phyloP scores from a whole-genome alignment of 2,113 vertebrate genomes.

The Paracanthobrama guichenoti region DNA sequence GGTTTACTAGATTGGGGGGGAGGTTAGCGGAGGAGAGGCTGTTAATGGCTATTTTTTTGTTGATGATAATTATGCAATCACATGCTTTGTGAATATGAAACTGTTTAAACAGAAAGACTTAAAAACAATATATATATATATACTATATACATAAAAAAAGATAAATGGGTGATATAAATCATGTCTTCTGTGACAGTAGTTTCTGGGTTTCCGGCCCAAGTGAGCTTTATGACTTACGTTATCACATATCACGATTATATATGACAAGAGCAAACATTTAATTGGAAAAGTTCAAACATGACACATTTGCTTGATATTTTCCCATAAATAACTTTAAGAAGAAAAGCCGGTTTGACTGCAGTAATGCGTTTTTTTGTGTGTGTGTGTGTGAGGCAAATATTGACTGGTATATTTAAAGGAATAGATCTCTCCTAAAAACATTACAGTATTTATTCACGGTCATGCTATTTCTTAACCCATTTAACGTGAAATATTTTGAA shows the following conservation, averaged over 20 bases:
- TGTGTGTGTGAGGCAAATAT: not conserved
- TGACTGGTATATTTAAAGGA: not conserved
- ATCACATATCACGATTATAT: slow-evolving; percentile 2
- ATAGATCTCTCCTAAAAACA: not conserved
- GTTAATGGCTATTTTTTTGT: not conserved
- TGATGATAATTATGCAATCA: not conserved
- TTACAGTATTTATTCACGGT: not conserved
- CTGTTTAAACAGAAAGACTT: not conserved
- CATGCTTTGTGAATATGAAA: not conserved
- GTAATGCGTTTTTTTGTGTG: not conserved
- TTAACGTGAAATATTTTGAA: too few species aligned
- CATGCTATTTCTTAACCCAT: not conserved
- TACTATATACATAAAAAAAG: not conserved
- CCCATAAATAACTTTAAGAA: not conserved
- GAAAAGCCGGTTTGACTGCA: not conserved
- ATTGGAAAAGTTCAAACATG: not conserved
- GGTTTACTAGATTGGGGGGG: not conserved
- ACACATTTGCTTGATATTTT: not conserved
- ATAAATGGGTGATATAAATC: not conserved
- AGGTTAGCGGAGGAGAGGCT: not conserved
- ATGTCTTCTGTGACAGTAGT: not conserved
- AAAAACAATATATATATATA: too few species aligned
- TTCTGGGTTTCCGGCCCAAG: slow-evolving; percentile 2
- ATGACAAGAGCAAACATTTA: not conserved
- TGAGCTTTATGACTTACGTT: slow-evolving; percentile 27